Conservation (phyloP, 2,797 vertebrate species). For the Chiloscyllium punctatum region DNA sequence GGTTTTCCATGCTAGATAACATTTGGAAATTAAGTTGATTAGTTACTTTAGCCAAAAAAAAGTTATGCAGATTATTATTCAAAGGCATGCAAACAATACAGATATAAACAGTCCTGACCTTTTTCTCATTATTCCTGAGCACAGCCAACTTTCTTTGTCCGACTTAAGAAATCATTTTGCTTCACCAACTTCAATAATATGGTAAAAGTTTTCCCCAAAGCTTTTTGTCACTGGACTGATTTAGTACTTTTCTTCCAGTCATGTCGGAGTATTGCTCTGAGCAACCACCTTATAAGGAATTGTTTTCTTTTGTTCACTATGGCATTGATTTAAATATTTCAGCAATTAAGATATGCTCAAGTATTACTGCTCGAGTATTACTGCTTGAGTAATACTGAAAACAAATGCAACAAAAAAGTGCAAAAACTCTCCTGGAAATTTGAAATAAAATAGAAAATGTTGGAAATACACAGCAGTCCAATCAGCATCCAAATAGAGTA, state of each 20-base stretch:
- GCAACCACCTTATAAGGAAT: background rate
- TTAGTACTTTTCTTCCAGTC: background rate
- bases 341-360: background rate
- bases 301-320: background rate
- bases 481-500: background rate
- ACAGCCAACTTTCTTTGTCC: background rate
- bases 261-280: background rate
- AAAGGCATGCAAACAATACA: background rate
- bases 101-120: background rate
- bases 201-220: background rate
- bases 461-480: background rate
- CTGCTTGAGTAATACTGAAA: background rate
- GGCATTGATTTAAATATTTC: background rate
- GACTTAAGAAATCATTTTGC: background rate
- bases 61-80: constrained; percentile 16
- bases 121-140: background rate
- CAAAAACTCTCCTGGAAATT: too few relatives aligned
- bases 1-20: background rate
- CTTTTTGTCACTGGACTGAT: background rate
- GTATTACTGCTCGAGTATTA: background rate
- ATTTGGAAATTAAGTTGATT: background rate
- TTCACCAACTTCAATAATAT: constrained; percentile 19
- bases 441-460: background rate
- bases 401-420: background rate
- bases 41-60: background rate